Evolutionary conservation across 1,140 invertebrate species (phyloP).

Genomic region (Drosophila obscura): DNA sequence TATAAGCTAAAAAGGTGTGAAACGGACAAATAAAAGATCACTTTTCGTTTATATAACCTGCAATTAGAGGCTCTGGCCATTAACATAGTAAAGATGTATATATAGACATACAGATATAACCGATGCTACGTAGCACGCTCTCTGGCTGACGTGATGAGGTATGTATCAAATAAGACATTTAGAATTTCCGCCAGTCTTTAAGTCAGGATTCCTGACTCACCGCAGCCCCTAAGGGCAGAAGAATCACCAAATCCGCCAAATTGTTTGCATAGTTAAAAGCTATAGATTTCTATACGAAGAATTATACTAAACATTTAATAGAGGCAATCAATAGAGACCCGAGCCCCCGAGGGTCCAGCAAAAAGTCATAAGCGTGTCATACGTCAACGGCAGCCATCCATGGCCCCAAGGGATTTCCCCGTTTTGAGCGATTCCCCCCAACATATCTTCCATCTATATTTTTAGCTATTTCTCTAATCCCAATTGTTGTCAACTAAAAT

Average conservation of each 20-base stretch:
- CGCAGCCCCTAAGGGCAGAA: slow-evolving; percentile 21
- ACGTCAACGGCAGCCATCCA: slow-evolving; percentile 42
- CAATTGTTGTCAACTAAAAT: slow-evolving; percentile 59
- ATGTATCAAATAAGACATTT: slow-evolving; percentile 23
- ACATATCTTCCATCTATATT: slow-evolving; percentile 13
- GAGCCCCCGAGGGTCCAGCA: slow-evolving; percentile 13
- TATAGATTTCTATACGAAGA: slow-evolving; percentile 36
- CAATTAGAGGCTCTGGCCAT: slow-evolving; percentile 25
- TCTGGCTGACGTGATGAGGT: slow-evolving; percentile 17
- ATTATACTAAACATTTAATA: slow-evolving; percentile 47
- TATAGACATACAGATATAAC: slow-evolving; percentile 11
- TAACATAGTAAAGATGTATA: slow-evolving; percentile 10
- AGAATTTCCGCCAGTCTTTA: slow-evolving; percentile 33
- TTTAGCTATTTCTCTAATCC: slow-evolving; percentile 27
- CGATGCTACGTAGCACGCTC: slow-evolving; percentile 21
- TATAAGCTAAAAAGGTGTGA: slow-evolving; percentile 51
- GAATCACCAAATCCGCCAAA: slow-evolving; percentile 5
- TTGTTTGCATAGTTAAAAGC: slow-evolving; percentile 34
- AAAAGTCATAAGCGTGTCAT: slow-evolving; percentile 46
- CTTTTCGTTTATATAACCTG: slow-evolving; percentile 40
- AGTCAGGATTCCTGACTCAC: slow-evolving; percentile 25
- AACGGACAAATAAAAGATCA: slow-evolving; percentile 40
- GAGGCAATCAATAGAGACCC: slow-evolving; percentile 44
- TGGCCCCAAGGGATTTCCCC: slow-evolving; percentile 50
- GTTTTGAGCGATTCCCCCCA: slow-evolving; percentile 16